Percentiles rank a stretch among this genome's conserved stretches.
Evolutionary conservation across 1,140 invertebrate genomes (phyloP).

Genomic region (Aphaenogaster ashmeadi): DNA sequence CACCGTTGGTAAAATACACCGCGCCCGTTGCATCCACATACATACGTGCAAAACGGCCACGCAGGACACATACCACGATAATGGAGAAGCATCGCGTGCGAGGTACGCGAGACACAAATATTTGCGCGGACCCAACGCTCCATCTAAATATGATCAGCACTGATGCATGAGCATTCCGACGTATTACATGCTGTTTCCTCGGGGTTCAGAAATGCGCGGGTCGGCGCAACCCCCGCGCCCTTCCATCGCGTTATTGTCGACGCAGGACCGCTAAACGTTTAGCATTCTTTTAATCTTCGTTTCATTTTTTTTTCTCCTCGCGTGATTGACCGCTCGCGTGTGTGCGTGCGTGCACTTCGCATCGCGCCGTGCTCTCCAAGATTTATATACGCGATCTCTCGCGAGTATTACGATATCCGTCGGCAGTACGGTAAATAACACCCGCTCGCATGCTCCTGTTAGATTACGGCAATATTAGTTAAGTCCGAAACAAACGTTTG

Average conservation of each 20-base stretch:
- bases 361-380: neutral
- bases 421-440: conserved; percentile 23
- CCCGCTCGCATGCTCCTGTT: neutral
- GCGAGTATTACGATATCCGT: conserved; percentile 15
- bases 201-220: neutral
- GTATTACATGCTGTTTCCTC: conserved; percentile 46
- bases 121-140: conserved; percentile 37
- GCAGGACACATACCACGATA: conserved; percentile 43
- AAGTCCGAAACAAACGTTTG: conserved; percentile 49
- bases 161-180: conserved; percentile 48
- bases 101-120: conserved; percentile 56
- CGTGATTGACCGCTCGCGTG: conserved; percentile 30
- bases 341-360: conserved; percentile 8
- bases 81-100: conserved; percentile 57
- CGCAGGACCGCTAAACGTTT: neutral
- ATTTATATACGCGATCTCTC: conserved; percentile 33
- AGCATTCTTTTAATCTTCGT: neutral
- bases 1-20: conserved; percentile 46
- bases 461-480: conserved; percentile 29
- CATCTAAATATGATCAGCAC: conserved; percentile 64
- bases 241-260: neutral
- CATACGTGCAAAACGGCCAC: neutral
- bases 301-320: neutral
- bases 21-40: neutral
- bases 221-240: neutral